These are phyloP conservation scores for Polydrusus cervinus DNA, from an alignment of 2,888 invertebrate genomes.

Conservation along the genomic window DNA sequence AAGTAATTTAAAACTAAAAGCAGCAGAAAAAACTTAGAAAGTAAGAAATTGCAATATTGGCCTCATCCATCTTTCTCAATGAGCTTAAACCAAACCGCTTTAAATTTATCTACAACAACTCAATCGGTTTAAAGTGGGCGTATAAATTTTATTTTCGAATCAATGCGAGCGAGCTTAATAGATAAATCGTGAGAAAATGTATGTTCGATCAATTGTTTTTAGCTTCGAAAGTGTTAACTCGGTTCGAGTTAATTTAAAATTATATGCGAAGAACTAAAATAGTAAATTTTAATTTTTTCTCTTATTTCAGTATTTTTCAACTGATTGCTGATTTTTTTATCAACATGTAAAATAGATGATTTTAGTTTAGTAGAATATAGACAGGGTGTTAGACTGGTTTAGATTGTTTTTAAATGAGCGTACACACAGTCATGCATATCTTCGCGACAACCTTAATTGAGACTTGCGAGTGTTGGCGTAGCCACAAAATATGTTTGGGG, in stretches of 20 bases:
- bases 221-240: background rate
- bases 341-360: too few species aligned
- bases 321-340: too few species aligned
- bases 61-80: slow-evolving; percentile 49
- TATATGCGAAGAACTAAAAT: too few species aligned
- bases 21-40: slow-evolving; percentile 25
- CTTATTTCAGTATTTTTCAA: too few species aligned
- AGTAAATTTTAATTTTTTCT: too few species aligned
- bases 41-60: slow-evolving; percentile 44
- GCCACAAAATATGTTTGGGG: too few species aligned
- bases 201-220: slow-evolving; percentile 11
- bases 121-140: slow-evolving; percentile 46
- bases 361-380: too few species aligned
- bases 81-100: slow-evolving; percentile 47
- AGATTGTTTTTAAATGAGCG: too few species aligned
- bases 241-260: background rate
- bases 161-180: slow-evolving; percentile 28
- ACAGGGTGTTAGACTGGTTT: too few species aligned
- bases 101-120: slow-evolving; percentile 51
- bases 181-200: slow-evolving; percentile 28
- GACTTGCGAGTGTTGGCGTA: too few species aligned
- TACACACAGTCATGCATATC: too few species aligned
- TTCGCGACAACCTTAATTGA: too few species aligned
- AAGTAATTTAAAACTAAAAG: slow-evolving; percentile 29
- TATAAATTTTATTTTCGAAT: slow-evolving; percentile 45